Conservation (phyloP, 2,888 invertebrate species). For the Pristionchus maxplancki region DNA sequence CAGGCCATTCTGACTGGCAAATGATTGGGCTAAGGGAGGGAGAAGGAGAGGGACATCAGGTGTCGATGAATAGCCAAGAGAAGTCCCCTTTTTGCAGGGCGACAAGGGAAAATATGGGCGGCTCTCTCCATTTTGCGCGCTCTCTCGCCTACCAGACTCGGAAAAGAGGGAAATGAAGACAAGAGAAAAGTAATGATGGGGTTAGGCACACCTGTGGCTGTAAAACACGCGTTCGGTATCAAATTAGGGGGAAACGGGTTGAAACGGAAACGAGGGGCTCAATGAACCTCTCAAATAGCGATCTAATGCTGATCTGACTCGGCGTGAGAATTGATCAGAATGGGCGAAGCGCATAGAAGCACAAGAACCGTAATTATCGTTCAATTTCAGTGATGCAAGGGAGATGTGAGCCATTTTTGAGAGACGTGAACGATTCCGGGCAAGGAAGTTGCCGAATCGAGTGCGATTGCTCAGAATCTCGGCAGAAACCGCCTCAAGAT, state of each 20-base stretch:
- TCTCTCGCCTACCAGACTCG: neutral
- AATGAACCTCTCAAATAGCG: too few species aligned
- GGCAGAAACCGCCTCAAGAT: neutral
- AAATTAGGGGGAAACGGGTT: neutral
- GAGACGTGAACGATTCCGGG: too few species aligned
- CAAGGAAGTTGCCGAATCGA: too few species aligned
- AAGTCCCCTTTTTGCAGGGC: neutral
- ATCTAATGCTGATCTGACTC: too few species aligned
- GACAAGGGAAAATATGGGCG: neutral
- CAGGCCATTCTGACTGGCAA: slow-evolving; percentile 6
- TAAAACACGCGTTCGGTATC: neutral
- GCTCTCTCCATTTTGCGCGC: neutral
- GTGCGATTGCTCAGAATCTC: neutral
- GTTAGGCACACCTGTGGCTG: neutral
- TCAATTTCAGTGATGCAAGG: too few species aligned
- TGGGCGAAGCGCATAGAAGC: too few species aligned
- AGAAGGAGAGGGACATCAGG: neutral
- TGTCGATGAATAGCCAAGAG: neutral
- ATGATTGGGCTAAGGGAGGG: neutral
- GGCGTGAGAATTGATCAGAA: too few species aligned
- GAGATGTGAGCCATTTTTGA: too few species aligned
- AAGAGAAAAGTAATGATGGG: neutral
- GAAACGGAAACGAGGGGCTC: neutral
- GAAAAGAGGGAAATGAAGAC: neutral
- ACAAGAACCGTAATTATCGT: too few species aligned